phyloP scores from a whole-genome alignment of 2,888 invertebrate species.

The Leistus spinibarbis region DNA sequence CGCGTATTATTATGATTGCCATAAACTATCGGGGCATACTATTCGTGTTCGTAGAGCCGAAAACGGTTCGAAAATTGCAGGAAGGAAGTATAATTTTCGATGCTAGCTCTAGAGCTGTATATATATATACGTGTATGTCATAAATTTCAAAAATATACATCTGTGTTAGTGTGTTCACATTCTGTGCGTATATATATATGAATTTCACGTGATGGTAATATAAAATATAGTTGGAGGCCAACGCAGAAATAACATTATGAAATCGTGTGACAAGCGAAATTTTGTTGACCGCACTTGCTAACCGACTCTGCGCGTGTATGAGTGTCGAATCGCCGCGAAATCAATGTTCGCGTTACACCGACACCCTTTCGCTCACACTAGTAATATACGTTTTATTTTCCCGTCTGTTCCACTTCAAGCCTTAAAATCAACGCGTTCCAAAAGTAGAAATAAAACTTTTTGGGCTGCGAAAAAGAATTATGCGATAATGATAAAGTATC shows the following conservation, averaged over 20 bases:
- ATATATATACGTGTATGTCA: slow-evolving; percentile 28
- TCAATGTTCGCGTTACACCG: background rate
- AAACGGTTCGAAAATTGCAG: slow-evolving; percentile 32
- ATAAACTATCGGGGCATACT: background rate
- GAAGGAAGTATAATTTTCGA: slow-evolving; percentile 37
- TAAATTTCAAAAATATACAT: slow-evolving; percentile 17
- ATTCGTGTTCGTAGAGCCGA: slow-evolving; percentile 1
- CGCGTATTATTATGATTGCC: background rate
- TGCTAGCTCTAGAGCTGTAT: slow-evolving; percentile 12
- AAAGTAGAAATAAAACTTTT: background rate
- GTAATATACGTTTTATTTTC: background rate
- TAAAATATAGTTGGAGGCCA: background rate
- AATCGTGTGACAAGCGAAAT: background rate
- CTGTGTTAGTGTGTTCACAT: background rate
- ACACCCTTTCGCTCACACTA: background rate
- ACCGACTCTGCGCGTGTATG: background rate
- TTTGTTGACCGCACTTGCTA: background rate
- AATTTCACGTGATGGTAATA: background rate
- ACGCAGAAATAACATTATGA: background rate
- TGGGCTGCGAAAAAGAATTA: background rate
- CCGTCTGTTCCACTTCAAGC: background rate
- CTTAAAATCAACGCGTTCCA: background rate
- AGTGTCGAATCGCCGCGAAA: background rate
- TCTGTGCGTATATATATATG: background rate
- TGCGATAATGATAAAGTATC: background rate